Evolutionary conservation across 2,113 vertebrate genomes (phyloP), one percentile per base, ranked within the genome.

Genomic region (Galemys pyrenaicus): DNA sequence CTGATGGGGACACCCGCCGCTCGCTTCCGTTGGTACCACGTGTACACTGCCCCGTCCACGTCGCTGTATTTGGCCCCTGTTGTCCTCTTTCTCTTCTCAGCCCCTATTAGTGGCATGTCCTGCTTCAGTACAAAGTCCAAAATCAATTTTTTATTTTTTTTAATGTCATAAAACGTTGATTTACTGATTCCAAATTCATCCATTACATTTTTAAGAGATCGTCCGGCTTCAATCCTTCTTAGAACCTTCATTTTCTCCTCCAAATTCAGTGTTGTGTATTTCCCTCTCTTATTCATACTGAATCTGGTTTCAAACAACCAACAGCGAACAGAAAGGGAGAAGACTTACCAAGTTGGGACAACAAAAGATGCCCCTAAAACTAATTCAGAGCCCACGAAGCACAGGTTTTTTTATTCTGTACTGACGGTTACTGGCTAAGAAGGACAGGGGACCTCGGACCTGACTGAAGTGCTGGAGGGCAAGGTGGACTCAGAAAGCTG

Each of bases 141-240:
- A 92, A 96, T 97, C 68, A 80, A 86, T 49, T 95, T 92, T 78
- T 95, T 96, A 65, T 96, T 96, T 75, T 97, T 95, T 56, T 94
- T 96, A 92, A 94, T 95, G 56, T 97, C 90, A 86, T 94, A 96
- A 92, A 95, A 95, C 87, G 89, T 96, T 93, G 79, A 97, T 51
- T 96, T 97, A 84, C 89, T 93, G 65, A 96, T 95, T 73, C 83
- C 87, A 90, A 92, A 96, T 86, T 97, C 92, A 96, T 84, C 84
- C 87, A 87, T 90, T 70, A 96, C 80, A 77, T 37, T 96, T 94
- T 92, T 95, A 78, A 95, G 81, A 85, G 96, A 94, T 54, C 9
- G 16, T 39, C 95, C 92, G 51, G 90, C 89, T 93, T 96, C 92
- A 87, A 85, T 96, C 75, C 87, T 91, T 54, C 81, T 93, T 78